Percentiles rank a stretch among this genome's conserved stretches.
Conservation (phyloP, 2,113 vertebrate genomes). For the Setophaga kirtlandii region DNA sequence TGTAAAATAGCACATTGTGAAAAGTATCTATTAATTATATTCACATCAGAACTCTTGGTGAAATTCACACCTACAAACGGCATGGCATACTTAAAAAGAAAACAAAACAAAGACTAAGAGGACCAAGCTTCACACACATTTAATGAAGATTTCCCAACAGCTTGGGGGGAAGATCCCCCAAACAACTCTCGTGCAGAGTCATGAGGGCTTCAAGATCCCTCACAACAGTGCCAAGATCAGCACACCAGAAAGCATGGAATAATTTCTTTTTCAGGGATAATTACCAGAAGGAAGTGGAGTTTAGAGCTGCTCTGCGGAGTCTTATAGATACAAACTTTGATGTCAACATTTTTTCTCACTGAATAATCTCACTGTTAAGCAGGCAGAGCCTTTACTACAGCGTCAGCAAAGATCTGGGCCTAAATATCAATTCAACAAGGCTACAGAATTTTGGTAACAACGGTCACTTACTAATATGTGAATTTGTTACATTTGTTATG, state of each 20-base stretch:
- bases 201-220: not conserved
- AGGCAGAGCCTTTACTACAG: not conserved
- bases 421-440: not conserved
- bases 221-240: not conserved
- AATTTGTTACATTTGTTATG: not conserved
- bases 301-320: not conserved
- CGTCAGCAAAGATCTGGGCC: not conserved
- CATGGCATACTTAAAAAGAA: not conserved
- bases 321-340: not conserved
- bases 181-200: rapidly evolving
- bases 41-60: not conserved
- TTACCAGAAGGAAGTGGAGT: not conserved
- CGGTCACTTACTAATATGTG: not conserved
- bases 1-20: rapidly evolving
- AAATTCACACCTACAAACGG: not conserved
- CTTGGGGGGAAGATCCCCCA: not conserved
- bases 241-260: not conserved
- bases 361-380: not conserved
- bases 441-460: not conserved
- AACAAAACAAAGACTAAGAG: not conserved
- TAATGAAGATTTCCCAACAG: not conserved
- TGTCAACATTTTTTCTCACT: not conserved
- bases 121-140: not conserved
- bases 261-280: not conserved
- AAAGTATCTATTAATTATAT: not conserved